phyloP scores from a whole-genome alignment of 2,113 vertebrate genomes.

The Otis tarda region DNA sequence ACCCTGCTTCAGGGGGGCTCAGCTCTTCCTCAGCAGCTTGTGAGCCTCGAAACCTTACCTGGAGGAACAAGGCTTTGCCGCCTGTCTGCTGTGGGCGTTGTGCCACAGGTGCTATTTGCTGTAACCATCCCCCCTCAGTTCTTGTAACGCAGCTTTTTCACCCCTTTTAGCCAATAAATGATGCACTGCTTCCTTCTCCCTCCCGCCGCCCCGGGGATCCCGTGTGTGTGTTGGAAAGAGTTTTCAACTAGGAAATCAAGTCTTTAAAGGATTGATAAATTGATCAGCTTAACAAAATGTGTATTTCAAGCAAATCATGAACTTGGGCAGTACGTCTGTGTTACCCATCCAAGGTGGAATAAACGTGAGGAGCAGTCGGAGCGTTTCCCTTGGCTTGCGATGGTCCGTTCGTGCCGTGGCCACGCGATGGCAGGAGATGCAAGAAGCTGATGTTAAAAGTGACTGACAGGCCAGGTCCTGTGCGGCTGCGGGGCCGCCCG shows the following conservation, averaged over 20 bases:
- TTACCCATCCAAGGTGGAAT: not conserved
- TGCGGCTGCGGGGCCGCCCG: rapidly evolving
- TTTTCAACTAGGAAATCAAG: not conserved
- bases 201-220: rapidly evolving
- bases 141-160: not conserved
- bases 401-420: rapidly evolving
- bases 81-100: not conserved
- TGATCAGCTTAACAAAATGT: not conserved
- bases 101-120: not conserved
- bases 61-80: not conserved
- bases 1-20: not conserved
- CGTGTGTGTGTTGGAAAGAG: too few species aligned
- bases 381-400: rapidly evolving
- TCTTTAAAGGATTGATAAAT: not conserved
- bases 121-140: rapidly evolving
- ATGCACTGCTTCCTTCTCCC: not conserved
- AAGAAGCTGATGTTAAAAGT: rapidly evolving
- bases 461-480: rapidly evolving
- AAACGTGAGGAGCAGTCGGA: rapidly evolving
- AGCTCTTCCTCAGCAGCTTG: not conserved
- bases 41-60: not conserved
- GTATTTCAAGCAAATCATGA: rapidly evolving
- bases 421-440: not conserved
- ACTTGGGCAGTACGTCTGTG: not conserved
- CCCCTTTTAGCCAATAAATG: not conserved